Base-by-base conservation (phyloP, 1,140 invertebrate species). In the Trichonephila clavipes region DNA sequence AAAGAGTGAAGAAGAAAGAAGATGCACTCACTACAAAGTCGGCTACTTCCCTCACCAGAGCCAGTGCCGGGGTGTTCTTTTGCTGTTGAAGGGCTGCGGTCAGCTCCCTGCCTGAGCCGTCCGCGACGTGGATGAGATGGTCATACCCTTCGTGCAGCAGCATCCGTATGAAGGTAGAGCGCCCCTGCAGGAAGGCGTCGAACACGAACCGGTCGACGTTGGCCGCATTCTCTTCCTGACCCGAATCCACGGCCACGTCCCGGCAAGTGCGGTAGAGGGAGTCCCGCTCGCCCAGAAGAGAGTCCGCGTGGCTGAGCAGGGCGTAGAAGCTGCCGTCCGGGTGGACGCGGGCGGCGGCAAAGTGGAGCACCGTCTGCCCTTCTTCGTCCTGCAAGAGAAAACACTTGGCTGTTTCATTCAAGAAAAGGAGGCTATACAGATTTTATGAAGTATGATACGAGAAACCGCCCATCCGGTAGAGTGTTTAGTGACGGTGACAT, bases 291-390 rank as follows among this genome's bases (percentile, higher is more conserved):
- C 95, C 95, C 40, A 98, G 96, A 95, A 97, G 98, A 21, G 98
- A 97, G 94, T 97, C 97, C 0, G 97, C 97, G 95, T 98, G 98
- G 95, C 97, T 96, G 0, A 98, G 96, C 4, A 98, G 95, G 92
- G 98, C 97, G 95, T 97, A 97, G 10, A 98, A 96, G 0, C 97
- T 97, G 91, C 98, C 97, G 61, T 97, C 96, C 0, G 97, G 97
- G 95, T 98, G 98, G 1, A 97, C 96, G 28, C 98, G 96, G 0
- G 97, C 97, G 0, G 97, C 97, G 2, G 98, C 98, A 95, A 98
- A 98, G 95, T 99, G 98, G n/a, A 98, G 95, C 96, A 98, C 97
- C 81, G 97, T 98, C 95, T 98, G 98, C 0, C 98, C 98, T 94
- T 98, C 97, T 95, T 98, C 98, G 95, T 98, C 98, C 97, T 98